Evolutionary conservation across 2,888 invertebrate genomes (phyloP), one percentile per base, ranked within the genome.

Genomic region (Myopa testacea): DNA sequence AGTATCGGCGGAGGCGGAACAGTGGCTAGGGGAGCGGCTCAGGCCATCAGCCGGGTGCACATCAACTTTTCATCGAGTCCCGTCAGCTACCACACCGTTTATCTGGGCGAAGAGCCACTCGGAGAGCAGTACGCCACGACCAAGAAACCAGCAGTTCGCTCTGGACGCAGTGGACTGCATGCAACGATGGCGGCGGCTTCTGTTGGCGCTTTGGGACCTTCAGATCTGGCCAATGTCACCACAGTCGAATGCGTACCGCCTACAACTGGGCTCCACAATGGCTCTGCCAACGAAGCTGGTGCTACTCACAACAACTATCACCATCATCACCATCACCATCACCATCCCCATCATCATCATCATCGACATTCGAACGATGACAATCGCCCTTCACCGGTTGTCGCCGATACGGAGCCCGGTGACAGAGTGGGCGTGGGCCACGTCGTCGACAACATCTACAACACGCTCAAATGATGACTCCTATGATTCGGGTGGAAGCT

Each of bases 391-490:
- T 84, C 85, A 45, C 84, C 85, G 78, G 78, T 86, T 78, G 85
- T 85, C 16, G 67, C 40, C 14, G 75, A 75, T n/a, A 84, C 83
- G 50, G 78, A 65, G 78, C 67, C 10, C 78, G 62, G 77, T 80
- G 77, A 79, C 70, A 78, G 80, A 60, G 78, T 79, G 68, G 79
- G 80, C 63, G 78, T 79, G 71, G 81, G 89, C 83, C 80, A 80
- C 70, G 80, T 80, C 65, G 78, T 81, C 63, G 82, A 89, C 82
- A 89, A 89, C 84, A 90, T 90, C 82, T 90, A 90, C 84, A 90
- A 90, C 84, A 90, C 90, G 82, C 84, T 90, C 82, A 89, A 89
- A 88, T 90, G 88, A 88, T 88, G 86, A 87, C 84, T 88, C 82
- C 85, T 86, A 85, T 86, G 87, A 87, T 88, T 88, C 85, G 84